Base-by-base conservation (phyloP, 1,140 invertebrate species). In the Dreissena polymorpha region DNA sequence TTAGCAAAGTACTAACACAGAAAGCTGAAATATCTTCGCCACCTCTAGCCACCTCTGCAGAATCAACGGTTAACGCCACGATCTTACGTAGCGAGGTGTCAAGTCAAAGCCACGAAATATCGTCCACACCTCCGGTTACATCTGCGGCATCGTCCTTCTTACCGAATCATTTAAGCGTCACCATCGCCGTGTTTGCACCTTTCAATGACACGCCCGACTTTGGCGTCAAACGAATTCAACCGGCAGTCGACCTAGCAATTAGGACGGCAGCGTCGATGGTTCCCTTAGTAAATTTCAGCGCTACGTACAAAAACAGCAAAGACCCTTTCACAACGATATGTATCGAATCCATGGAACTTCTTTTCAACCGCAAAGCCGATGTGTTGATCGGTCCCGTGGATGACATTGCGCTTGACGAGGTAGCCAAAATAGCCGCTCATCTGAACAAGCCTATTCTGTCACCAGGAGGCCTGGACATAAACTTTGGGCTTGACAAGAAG, bases 351-450 rank as follows among this genome's bases (percentile, higher is more conserved):
- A 39, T 39, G 39, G 39, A 39, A 8, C 39, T 39, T 5, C 39
- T 39, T 5, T 39, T 39, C 2, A 39, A 39, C 10, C 50, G 68
- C 16, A 78, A 16, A n/a, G 65, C 64, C 18, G 29, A 70, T 23
- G 25, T 57, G 23, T 55, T 78, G 57, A 67, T 78, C 69, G 76
- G 76, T n/a, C 76, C 76, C 5, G 27, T 78, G 0, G 65, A 39
- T 21, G 76, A 78, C 29, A 39, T 14, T 21, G 23, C 76, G 0
- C 23, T 78, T 29, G 55, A 65, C 27, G 64, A 68, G 21, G 23
- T 78, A 39, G 64, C 76, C 0, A 49, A 65, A 18, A 70, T 78
- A 21, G 53, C 76, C 3, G 76, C 64, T 13, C 49, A n/a, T 10
- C 50, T 69, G 29, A 51, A 78, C 29, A n/a, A 69, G 6, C 63